Base-by-base conservation (phyloP, 2,113 vertebrate genomes). In the Rhizomys pruinosus region DNA sequence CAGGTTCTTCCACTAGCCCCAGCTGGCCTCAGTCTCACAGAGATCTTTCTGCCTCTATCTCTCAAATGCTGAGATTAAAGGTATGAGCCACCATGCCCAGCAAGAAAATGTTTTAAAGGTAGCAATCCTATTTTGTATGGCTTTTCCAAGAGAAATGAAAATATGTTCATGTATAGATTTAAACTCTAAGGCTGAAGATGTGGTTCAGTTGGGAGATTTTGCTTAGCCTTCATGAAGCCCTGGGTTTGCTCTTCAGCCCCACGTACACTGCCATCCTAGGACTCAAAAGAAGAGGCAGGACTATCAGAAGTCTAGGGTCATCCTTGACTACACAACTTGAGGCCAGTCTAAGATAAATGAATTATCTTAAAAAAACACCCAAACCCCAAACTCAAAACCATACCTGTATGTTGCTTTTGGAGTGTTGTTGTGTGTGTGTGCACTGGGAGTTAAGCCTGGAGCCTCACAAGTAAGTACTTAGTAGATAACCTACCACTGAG, bases 121-220 rank as follows among this genome's bases (percentile, higher is more conserved):
- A 81, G n/a, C 63, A 90, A 20, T 88, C 27, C 17, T 78, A 4
- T 2, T 78, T 12, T 8, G 34, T n/a, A 12, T 11, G 17, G 22
- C 47, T 82, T 72, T 74, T 64, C 27, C 42, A 68, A 74, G 68
- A 89, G 34, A 72, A 89, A 37, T 68, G 44, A 77, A 93, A 81
- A 52, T 16, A 66, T 32, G 9, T 59, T 44, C 32, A 44, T 66
- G 13, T 29, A 84, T 44, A 78, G 59, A 44, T 8, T 1, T 79
- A 17, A 71, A 19, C 34, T 72, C 57, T 5, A 22, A 15, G 29
- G 19, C 63, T 5, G 20, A 42, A 11, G 39, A 23, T 23, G 27
- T n/a, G n/a, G 29, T 42, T 4, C 82, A 52, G 52, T 22, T 85
- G 57, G 59, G 68, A 44, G n/a, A n/a, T n/a, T n/a, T 29, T 57